These are phyloP conservation scores for Ennomos erosarius DNA, from an alignment of 2,888 invertebrate genomes.

Conservation along the genomic window DNA sequence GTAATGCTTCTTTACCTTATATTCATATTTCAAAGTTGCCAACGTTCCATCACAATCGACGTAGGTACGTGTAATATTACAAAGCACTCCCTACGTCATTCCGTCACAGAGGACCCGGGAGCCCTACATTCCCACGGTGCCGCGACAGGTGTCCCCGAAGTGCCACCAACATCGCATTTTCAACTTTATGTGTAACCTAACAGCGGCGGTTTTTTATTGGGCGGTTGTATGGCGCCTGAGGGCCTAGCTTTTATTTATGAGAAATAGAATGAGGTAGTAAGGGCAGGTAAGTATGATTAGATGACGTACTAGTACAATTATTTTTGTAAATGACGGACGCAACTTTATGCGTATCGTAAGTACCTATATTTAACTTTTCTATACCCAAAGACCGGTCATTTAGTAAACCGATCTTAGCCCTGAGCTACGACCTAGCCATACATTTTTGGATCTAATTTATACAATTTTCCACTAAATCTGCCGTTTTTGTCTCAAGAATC, in stretches of 20 bases:
- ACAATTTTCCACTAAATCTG: no score
- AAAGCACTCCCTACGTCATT: conserved; percentile 35
- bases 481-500: no score
- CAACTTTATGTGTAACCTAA: not conserved
- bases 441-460: no score
- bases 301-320: conserved; percentile 8
- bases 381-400: no score
- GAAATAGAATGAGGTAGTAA: conserved; percentile 10
- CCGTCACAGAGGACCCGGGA: conserved; percentile 41
- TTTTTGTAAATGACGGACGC: no score
- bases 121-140: conserved; percentile 60
- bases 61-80: conserved; percentile 15
- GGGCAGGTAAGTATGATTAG: not conserved
- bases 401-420: no score
- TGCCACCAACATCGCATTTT: conserved; percentile 1
- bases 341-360: no score
- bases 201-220: conserved; percentile 21
- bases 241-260: conserved; percentile 12
- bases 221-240: conserved; percentile 7
- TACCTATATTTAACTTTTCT: no score
- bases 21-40: no score
- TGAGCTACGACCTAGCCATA: no score
- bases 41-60: no score
- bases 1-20: no score
- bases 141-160: conserved; percentile 57